Evolutionary conservation across 2,113 vertebrate species (phyloP), one percentile per base, ranked within the genome.

Genomic region (Callopanchax toddi): DNA sequence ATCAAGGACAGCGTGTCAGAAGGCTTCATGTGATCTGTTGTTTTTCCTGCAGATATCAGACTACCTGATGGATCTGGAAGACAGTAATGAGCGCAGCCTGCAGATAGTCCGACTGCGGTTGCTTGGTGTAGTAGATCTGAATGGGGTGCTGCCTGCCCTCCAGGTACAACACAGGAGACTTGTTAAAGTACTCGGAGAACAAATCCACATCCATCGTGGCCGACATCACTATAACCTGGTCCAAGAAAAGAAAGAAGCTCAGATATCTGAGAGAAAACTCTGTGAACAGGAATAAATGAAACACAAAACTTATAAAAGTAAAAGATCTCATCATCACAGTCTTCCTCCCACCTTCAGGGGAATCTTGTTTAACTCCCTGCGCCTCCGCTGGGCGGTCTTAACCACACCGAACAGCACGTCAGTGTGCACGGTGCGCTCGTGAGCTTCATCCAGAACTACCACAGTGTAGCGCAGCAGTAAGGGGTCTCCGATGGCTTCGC

Each of bases 131-230:
- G 66, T 95, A 98, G 86, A 97, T 88, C 83, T 99, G 95, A 74
- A 99, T 98, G 42, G 96, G 94, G 71, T 98, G 94, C 62, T 99
- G 97, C 51, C 97, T 83, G 13, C 97, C 97, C 77, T 99, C 95
- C 70, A 99, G 83, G 71, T 98, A 99, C 55, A 99, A 89, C 20
- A 99, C 97, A 1, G 97, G 97, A 1, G 97, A 95, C 29, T 94
- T 93, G 8, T 82, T 94, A 84, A 99, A 98, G 76, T 99, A 99
- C 72, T 95, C 92, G 1, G 96, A 97, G 86, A 99, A 99, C 62
- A 95, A 89, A 81, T 98, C 97, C 25, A 99, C 97, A 1, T 99
- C 97, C 97, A 99, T 98, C 0, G 97, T 99, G 45, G 97, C 97
- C 3, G 97, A 99, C 97, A 99, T 99, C 80, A 99, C 56, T 0